These are phyloP conservation scores for Frieseomelitta varia DNA, from an alignment of 1,140 invertebrate genomes.

Conservation along the genomic window DNA sequence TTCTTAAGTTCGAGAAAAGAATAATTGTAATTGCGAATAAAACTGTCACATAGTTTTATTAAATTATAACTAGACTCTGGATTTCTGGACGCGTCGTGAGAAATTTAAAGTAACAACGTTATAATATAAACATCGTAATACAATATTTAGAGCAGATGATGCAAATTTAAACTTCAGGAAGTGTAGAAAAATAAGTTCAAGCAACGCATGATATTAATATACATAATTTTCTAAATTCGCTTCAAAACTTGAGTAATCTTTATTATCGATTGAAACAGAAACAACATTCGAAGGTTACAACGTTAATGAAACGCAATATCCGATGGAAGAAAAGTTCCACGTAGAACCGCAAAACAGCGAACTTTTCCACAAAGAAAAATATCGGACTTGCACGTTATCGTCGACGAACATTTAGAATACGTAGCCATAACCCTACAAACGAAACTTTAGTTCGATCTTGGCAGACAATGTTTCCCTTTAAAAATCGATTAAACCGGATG, in stretches of 20 bases:
- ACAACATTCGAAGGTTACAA: neutral
- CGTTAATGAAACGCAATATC: neutral
- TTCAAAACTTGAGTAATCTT: neutral
- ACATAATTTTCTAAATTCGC: neutral
- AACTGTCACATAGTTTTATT: too few relatives aligned
- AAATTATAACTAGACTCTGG: too few relatives aligned
- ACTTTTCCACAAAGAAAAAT: neutral
- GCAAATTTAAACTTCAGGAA: too few relatives aligned
- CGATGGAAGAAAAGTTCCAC: neutral
- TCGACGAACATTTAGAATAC: neutral
- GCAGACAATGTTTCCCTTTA: conserved; percentile 2
- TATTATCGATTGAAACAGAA: neutral
- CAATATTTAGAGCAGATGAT: too few relatives aligned
- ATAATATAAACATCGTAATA: too few relatives aligned
- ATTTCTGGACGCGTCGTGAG: too few relatives aligned
- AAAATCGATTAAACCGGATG: conserved; percentile 45
- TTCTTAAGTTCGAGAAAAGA: too few relatives aligned
- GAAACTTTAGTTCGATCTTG: conserved; percentile 10
- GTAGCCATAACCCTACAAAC: neutral
- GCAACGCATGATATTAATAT: too few relatives aligned
- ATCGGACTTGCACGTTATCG: neutral
- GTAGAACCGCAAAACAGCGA: neutral
- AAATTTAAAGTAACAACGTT: too few relatives aligned
- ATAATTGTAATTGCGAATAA: too few relatives aligned
- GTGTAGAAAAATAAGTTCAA: too few relatives aligned